Evolutionary conservation across 2,113 vertebrate species (phyloP).

Genomic region (Ammodytes dubius): DNA sequence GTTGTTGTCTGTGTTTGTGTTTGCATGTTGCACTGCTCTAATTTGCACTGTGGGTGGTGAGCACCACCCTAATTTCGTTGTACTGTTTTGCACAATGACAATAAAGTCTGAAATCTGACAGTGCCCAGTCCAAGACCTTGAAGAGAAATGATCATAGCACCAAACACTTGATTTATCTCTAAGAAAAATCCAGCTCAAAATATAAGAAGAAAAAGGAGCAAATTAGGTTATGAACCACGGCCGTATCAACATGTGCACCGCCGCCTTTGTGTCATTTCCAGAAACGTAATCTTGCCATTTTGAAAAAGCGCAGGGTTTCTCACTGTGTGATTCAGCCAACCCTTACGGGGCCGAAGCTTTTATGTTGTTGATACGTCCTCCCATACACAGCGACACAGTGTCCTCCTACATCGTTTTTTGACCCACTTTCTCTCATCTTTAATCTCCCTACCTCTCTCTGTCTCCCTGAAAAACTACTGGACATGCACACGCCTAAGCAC

Average conservation of each 20-base stretch:
- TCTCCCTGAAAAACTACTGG: conserved; percentile 33
- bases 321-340: conserved; percentile 36
- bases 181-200: conserved; percentile 4
- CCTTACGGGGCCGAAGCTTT: conserved; percentile 36
- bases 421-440: conserved; percentile 75
- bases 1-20: too few species aligned
- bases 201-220: conserved; percentile 5
- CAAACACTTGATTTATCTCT: not conserved
- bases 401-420: conserved; percentile 69
- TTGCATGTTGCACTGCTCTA: too few species aligned
- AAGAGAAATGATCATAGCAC: not conserved
- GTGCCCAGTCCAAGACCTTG: not conserved
- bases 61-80: too few species aligned
- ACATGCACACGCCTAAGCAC: conserved; percentile 54
- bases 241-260: not conserved
- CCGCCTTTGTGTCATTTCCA: conserved; percentile 12
- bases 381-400: conserved; percentile 55
- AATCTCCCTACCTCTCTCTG: conserved; percentile 44
- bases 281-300: conserved; percentile 2
- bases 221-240: conserved; percentile 6
- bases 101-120: too few species aligned
- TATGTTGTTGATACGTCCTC: conserved; percentile 42
- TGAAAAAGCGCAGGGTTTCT: not conserved
- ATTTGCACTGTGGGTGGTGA: too few species aligned
- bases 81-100: too few species aligned